A percentile compares a stretch with the other conserved stretches of the same genome.
These are phyloP conservation scores for Vimba vimba DNA, from an alignment of 2,113 vertebrate species.

Conservation along the genomic window DNA sequence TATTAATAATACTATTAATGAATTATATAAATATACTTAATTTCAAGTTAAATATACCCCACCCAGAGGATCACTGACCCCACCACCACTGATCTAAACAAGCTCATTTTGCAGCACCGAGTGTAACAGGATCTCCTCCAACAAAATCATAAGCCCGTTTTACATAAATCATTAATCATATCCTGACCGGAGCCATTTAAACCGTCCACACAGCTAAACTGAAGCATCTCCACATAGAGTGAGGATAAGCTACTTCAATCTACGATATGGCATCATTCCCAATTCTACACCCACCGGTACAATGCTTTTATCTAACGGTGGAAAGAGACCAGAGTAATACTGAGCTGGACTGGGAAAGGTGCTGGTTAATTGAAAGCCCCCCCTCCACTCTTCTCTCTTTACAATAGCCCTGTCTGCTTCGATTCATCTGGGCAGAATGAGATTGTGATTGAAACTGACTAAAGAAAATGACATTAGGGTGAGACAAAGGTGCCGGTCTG, in stretches of 20 bases:
- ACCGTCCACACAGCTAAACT: constrained; percentile 61
- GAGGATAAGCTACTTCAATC: constrained; percentile 52
- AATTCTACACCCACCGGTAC: neutral
- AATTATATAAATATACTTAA: too few species aligned
- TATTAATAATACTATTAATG: too few species aligned
- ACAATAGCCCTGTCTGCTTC: constrained; percentile 18
- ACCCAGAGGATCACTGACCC: too few species aligned
- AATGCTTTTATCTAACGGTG: neutral
- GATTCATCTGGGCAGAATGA: constrained; percentile 13
- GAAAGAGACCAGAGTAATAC: neutral
- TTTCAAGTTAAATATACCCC: too few species aligned
- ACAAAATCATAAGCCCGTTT: constrained; percentile 70
- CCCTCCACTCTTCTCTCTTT: neutral
- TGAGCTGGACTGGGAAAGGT: neutral
- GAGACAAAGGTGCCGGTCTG: constrained; percentile 1
- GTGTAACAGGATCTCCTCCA: constrained; percentile 58
- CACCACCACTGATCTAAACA: too few species aligned
- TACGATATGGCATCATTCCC: constrained; percentile 31
- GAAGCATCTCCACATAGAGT: constrained; percentile 49
- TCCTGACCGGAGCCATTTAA: constrained; percentile 65
- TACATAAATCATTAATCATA: constrained; percentile 70
- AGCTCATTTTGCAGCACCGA: neutral
- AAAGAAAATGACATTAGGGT: constrained; percentile 27
- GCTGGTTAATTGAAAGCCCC: constrained; percentile 34
- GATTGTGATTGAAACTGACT: constrained; percentile 35